A percentile compares a stretch with the other conserved stretches of the same genome.
phyloP scores from a whole-genome alignment of 2,888 invertebrate genomes.

The Microctonus hyperodae region DNA sequence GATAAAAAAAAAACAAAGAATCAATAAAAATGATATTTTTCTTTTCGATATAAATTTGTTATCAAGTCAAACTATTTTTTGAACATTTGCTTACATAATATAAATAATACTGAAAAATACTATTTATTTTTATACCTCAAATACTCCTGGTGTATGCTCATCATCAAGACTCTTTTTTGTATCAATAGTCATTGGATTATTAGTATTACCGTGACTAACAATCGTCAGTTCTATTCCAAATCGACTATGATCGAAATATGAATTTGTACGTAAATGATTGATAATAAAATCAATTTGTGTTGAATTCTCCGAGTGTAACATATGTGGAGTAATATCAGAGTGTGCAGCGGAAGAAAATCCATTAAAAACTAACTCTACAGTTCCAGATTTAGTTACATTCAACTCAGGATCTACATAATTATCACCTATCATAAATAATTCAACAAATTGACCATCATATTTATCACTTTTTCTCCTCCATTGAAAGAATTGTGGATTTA shows the following conservation, averaged over 20 bases:
- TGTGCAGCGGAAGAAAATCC: slow-evolving; percentile 64
- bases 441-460: slow-evolving; percentile 60
- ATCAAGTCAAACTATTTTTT: background rate
- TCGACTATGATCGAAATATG: slow-evolving; percentile 66
- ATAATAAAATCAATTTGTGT: slow-evolving; percentile 71
- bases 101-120: background rate
- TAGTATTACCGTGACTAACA: slow-evolving; percentile 64
- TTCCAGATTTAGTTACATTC: slow-evolving; percentile 56
- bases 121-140: slow-evolving; percentile 66
- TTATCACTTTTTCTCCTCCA: slow-evolving; percentile 61
- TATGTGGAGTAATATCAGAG: slow-evolving; percentile 67
- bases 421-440: slow-evolving; percentile 51
- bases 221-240: slow-evolving; percentile 70
- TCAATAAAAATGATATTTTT: background rate
- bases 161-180: slow-evolving; percentile 72
- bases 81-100: background rate
- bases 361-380: slow-evolving; percentile 54
- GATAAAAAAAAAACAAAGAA: slow-evolving; percentile 35
- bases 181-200: slow-evolving; percentile 61
- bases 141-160: slow-evolving; percentile 78
- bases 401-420: slow-evolving; percentile 49
- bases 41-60: background rate
- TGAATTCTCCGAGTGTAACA: slow-evolving; percentile 73
- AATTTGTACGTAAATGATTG: slow-evolving; percentile 65
- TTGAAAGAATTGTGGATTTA: slow-evolving; percentile 56